Base-by-base conservation (phyloP, 2,113 vertebrate species). In the Emydura subglobosa region DNA sequence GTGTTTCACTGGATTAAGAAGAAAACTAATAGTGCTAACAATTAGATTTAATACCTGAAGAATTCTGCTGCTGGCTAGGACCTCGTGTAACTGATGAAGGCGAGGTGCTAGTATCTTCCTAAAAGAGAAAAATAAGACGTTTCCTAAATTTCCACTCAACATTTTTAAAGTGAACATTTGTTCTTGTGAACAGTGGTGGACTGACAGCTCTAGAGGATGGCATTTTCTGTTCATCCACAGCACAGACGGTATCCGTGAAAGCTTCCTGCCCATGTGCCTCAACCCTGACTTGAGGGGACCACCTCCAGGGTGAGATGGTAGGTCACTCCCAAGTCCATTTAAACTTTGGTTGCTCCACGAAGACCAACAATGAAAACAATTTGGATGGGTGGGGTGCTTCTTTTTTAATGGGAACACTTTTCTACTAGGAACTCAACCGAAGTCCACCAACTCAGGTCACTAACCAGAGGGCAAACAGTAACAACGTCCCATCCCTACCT, bases 81-180 rank as follows among this genome's bases (percentile, higher is more conserved):
- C 98, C 99, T 96, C 99, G 98, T 91, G 98, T 98, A 95, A 98
- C 98, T 10, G 99, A 98, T 54, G 99, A 99, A 34, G 99, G 98
- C 88, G 98, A 99, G 95, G 99, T 98, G 95, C 98, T 99, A 82
- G 99, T 98, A 91, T 99, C 99, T 82, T 99, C 99, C 99, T 99
- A 94, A 39, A 93, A 1, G 44, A 89, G 57, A 91, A 92, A 96
- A 93, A 76, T 9, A 87, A 65, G 68, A n/a, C 5, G 42, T 88
- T n/a, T 47, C 16, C n/a, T 83, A 31, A 86, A 76, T 82, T 54
- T 82, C 82, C 82, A 87, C 54, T 2, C 29, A 65, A 19, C 2
- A 12, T 10, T 65, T 25, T 9, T 19, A 4, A 65, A 76, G 49
- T 44, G 42, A 25, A n/a, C 24, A 31, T 34, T 22, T 61, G 57